These are phyloP conservation scores for Hylaeus anthracinus DNA, from an alignment of 1,140 invertebrate species.

Conservation along the genomic window DNA sequence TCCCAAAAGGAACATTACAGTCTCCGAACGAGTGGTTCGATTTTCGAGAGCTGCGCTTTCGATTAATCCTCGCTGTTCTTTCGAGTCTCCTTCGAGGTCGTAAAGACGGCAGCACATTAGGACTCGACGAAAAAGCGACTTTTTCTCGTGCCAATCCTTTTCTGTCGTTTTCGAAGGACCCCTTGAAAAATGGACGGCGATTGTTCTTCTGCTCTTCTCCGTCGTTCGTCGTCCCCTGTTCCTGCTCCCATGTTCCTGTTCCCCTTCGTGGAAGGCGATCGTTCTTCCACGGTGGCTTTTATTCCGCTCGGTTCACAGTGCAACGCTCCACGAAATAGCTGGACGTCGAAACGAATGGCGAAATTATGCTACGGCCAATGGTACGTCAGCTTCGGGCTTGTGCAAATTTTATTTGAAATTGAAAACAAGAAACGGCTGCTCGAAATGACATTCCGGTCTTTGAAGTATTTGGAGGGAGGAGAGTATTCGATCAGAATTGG, in stretches of 20 bases:
- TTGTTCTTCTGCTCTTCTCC: slow-evolving; percentile 19
- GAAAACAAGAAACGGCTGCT: too few relatives aligned
- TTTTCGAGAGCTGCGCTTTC: slow-evolving; percentile 14
- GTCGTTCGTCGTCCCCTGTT: background rate
- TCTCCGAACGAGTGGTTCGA: background rate
- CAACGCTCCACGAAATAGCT: slow-evolving; percentile 56
- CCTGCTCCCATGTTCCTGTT: background rate
- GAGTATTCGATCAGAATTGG: too few relatives aligned
- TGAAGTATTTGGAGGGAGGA: too few relatives aligned
- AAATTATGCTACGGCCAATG: slow-evolving; percentile 52
- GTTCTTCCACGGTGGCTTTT: slow-evolving; percentile 5
- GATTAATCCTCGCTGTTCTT: slow-evolving; percentile 25
- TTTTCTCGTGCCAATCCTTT: slow-evolving; percentile 28
- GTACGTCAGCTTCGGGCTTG: background rate
- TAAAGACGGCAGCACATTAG: too few relatives aligned
- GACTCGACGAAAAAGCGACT: slow-evolving; percentile 30
- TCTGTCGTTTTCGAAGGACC: slow-evolving; percentile 1
- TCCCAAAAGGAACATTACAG: too few relatives aligned
- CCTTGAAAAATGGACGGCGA: slow-evolving; percentile 46
- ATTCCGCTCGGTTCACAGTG: background rate
- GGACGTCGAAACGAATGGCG: slow-evolving; percentile 55
- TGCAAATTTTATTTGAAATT: too few relatives aligned
- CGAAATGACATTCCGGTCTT: too few relatives aligned
- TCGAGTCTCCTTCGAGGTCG: background rate
- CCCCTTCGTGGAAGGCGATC: slow-evolving; percentile 29